Evolutionary conservation across 2,797 vertebrate species (phyloP), one percentile per base, ranked within the genome.

Genomic region (Sebastes kiyomatsui): DNA sequence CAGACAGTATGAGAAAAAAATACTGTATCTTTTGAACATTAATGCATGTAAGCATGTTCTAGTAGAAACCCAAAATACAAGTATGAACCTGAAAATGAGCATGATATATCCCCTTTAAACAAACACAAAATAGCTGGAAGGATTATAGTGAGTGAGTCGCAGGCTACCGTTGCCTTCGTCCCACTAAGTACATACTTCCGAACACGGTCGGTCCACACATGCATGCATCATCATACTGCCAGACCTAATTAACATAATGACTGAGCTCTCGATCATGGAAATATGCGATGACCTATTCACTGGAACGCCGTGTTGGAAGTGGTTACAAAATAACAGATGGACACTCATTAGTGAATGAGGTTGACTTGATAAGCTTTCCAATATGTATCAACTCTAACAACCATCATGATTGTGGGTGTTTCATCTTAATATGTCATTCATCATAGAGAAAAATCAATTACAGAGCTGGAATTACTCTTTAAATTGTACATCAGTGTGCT

Each of bases 271-370:
- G 13, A 83, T 80, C 56, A 54, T 0, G 33, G 72, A 67, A 76
- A 89, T 79, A 87, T 74, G 69, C 46, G 16, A 55, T 86, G 89
- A 90, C 84, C 85, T 88, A 72, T 89, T 87, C 87, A 75, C 77
- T 67, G 75, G 69, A 85, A 77, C 27, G 16, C 49, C 49, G 66
- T 73, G 72, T 85, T 85, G 79, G 75, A 86, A 80, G 87, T 77
- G 65, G 72, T 75, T 86, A 72, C 83, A 76, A 81, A 83, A 80
- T 83, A 86, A 90, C 93, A 94, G 94, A 96, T 94, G 91, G 92
- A 83, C 68, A 25, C 76, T 92, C 87, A 92, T 93, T 93, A 91
- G 85, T 81, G 75, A 90, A 94, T 88, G 90, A 92, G 86, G 68
- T 81, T 79, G 77, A 88, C 82, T 90, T 83, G 72, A 91, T 90